A percentile compares a stretch with the other conserved stretches of the same genome.
Evolutionary conservation across 2,888 invertebrate species (phyloP).

Genomic region (Allolobophora icterica): DNA sequence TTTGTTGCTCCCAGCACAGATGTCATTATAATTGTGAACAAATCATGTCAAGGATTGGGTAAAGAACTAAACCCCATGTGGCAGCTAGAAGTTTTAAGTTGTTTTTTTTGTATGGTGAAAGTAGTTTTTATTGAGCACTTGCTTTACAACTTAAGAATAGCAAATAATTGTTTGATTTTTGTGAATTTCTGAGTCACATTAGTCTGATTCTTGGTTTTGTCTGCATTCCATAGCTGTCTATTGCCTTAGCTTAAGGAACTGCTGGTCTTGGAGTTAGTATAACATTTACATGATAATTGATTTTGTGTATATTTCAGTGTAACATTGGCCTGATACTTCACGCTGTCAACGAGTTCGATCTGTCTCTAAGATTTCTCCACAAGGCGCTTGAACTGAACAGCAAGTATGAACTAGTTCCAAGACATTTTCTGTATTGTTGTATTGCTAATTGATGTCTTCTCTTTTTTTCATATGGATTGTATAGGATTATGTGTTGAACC

Average conservation of each 20-base stretch:
- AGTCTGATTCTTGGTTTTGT: neutral
- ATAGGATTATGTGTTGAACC: neutral
- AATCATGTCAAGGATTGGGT: no score
- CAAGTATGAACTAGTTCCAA: constrained; percentile 71
- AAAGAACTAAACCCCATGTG: neutral
- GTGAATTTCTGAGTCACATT: neutral
- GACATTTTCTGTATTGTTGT: neutral
- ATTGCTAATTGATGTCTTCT: neutral
- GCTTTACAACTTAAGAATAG: neutral
- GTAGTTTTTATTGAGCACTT: neutral
- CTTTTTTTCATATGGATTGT: neutral
- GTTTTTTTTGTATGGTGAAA: neutral
- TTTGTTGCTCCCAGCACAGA: neutral
- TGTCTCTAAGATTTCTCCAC: constrained; percentile 91
- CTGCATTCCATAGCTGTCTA: neutral
- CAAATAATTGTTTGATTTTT: neutral
- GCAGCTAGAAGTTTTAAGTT: neutral
- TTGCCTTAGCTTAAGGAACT: neutral
- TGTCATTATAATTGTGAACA: neutral
- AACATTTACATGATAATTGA: no score
- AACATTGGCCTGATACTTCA: constrained; percentile 97
- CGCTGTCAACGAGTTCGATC: constrained; percentile 95
- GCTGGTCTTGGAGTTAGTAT: neutral
- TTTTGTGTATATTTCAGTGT: constrained; percentile 72
- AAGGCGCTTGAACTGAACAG: constrained; percentile 87